These are phyloP conservation scores for Rousettus madagascariensis DNA, from an alignment of 2,797 vertebrate species.

Conservation along the genomic window DNA sequence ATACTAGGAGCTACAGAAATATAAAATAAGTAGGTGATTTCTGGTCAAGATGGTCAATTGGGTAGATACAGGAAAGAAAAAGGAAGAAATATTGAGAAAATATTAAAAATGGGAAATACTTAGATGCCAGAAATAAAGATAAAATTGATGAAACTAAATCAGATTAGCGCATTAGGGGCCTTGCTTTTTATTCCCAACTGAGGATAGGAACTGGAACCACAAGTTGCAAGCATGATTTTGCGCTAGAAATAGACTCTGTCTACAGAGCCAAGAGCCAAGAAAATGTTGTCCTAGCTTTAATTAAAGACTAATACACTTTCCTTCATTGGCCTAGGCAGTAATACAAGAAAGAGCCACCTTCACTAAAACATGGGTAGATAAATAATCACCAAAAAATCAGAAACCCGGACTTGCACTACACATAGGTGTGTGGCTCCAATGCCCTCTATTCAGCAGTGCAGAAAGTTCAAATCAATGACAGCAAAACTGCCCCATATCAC, in stretches of 20 bases:
- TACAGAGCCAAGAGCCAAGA: background rate
- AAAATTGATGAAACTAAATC: background rate
- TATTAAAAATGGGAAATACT: background rate
- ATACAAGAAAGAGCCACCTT: background rate
- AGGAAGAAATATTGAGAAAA: background rate
- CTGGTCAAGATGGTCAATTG: background rate
- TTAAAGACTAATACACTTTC: background rate
- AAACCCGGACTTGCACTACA: background rate
- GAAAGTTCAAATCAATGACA: background rate
- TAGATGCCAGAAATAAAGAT: background rate
- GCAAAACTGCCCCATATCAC: background rate
- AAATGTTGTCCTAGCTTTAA: background rate
- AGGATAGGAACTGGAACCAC: background rate
- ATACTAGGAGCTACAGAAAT: background rate
- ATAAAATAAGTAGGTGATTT: background rate
- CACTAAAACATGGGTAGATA: background rate
- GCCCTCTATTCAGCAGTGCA: background rate
- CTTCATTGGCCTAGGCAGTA: background rate
- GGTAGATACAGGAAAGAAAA: background rate
- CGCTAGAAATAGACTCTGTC: background rate
- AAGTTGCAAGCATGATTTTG: background rate
- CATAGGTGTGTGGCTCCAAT: background rate
- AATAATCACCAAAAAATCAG: background rate
- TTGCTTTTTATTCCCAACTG: background rate
- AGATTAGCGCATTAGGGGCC: background rate